These are phyloP conservation scores for Limnothrissa miodon DNA, from an alignment of 2,113 vertebrate genomes.

Conservation along the genomic window DNA sequence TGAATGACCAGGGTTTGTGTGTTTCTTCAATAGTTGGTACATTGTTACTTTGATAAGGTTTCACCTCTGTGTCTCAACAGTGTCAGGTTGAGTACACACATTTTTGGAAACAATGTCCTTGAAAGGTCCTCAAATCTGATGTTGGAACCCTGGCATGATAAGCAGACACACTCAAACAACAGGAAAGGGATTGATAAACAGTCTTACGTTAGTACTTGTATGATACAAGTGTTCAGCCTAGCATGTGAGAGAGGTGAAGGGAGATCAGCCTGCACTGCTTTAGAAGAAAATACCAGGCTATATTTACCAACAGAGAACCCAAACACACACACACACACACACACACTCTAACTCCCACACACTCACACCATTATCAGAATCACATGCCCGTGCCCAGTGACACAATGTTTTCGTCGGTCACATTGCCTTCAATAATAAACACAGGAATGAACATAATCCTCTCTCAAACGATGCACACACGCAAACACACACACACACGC, in stretches of 20 bases:
- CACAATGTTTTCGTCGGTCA: neutral
- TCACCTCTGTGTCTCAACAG: too few relatives aligned
- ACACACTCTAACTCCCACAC: neutral
- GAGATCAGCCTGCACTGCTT: neutral
- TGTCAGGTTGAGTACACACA: too few relatives aligned
- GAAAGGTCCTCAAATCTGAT: too few relatives aligned
- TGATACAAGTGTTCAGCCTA: neutral
- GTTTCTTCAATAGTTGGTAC: too few relatives aligned
- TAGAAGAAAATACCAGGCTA: neutral
- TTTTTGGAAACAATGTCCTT: too few relatives aligned
- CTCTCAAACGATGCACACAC: neutral
- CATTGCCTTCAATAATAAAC: neutral
- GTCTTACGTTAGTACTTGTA: neutral
- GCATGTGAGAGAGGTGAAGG: neutral
- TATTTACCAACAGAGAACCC: neutral
- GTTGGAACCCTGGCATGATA: too few relatives aligned
- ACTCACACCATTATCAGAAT: slow-evolving; percentile 17
- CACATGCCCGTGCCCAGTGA: neutral
- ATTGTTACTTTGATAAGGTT: too few relatives aligned
- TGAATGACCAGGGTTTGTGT: too few relatives aligned
- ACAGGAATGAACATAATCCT: neutral
- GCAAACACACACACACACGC: neutral
- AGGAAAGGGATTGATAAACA: neutral
- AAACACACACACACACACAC: neutral
- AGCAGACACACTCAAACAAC: too few relatives aligned